Base-by-base conservation (phyloP, 2,113 vertebrate species). In the Bujurquina vittata region DNA sequence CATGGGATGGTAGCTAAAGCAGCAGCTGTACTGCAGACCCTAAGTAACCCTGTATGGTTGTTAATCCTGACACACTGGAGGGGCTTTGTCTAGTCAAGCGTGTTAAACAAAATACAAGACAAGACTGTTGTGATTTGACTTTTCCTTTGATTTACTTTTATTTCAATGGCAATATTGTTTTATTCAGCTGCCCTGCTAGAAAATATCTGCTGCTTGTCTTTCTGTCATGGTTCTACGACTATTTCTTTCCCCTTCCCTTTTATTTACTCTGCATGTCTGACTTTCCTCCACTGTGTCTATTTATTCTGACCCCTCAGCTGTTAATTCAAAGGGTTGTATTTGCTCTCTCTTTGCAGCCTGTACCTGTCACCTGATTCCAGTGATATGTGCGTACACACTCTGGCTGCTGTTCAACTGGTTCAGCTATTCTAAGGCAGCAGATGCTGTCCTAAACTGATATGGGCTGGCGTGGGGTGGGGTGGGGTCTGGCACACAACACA, bases 401-500 rank as follows among this genome's bases (percentile, higher is more conserved):
- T 79, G 59, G 60, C 82, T 75, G 10, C 20, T 0, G 40, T 54
- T 86, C 72, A 77, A 75, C 85, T 74, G 20, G 37, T 83, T 82
- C 87, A 84, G 90, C 77, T 78, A 79, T 80, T 90, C 84, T 84
- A 79, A 10, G 81, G 60, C 52, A 91, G 75, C 91, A 92, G 88
- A 90, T 93, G 92, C 85, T 85, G 49, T 75, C 78, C 87, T 84
- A 75, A 90, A 84, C 76, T 85, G 80, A 90, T 84, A 82, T 57
- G 72, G 52, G 81, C 63, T 83, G 80, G 43, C 17, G 6, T 23
- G 77, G n/a, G 52, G 62, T 46, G 43, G 56, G n/a, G 63, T 46
- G 29, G 9, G 31, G 54, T 43, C 76, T 65, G 67, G 79, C 62
- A 73, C 56, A 78, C 20, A 84, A 82, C 75, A 65, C 73, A 58